Evolutionary conservation across 1,140 invertebrate genomes (phyloP), one percentile per base, ranked within the genome.

Genomic region (Pogonomyrmex barbatus): DNA sequence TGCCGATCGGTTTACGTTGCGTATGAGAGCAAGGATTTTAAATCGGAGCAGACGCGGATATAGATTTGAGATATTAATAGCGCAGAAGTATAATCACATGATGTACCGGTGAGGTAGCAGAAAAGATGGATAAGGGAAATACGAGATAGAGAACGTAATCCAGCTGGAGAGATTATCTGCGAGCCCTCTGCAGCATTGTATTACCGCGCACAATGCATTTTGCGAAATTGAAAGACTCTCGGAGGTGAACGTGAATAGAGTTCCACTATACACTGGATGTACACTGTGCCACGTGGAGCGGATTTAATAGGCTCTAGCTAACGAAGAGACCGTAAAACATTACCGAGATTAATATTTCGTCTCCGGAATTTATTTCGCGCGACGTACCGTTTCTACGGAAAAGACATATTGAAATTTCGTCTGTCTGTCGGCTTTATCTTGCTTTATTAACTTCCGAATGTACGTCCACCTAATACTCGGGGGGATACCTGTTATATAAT

Each of bases 151-250:
- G 42, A 60, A 60, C 54, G 39, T 83, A 83, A 83, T 83, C 54
- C 79, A 75, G 68, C n/a, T 30, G 68, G 39, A 42, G 54, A 83
- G 79, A 83, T 83, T 81, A 70, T 81, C 78, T 65, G 62, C 63
- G 39, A 82, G 60, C 78, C 12, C 54, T 83, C 77, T 45, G 30
- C 50, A 52, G 62, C 65, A 62, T 82, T 70, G 68, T 83, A 47
- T 83, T 83, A 75, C 68, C n/a, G 68, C 54, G 79, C 45, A 83
- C 79, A 83, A 83, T 83, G 68, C 79, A 60, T 83, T 82, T 83
- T 83, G 56, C 79, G 54, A 75, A 83, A 83, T 83, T 83, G 68
- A 83, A 83, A 83, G 79, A 83, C 68, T 83, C 79, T 73, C 45
- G 56, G 79, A 75, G 58, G 56, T 75, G 56, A 83, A 73, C 68